Base-by-base conservation (phyloP, 2,797 vertebrate species). In the Aulostomus chinensis region DNA sequence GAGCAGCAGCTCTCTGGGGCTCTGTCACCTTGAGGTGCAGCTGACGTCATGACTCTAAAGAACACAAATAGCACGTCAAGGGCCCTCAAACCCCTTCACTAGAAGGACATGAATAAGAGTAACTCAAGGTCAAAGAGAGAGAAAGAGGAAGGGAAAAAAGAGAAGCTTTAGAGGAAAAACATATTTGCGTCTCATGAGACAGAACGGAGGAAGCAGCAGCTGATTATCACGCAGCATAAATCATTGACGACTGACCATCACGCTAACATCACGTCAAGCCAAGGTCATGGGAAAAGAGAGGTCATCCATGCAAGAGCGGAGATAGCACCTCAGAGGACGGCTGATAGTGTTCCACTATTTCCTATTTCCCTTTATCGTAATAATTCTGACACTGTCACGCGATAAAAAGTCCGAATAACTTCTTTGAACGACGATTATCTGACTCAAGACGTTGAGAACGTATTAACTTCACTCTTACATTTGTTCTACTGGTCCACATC, bases 11-110 rank as follows among this genome's bases (percentile, higher is more conserved):
- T 67, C 64, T 74, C 73, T 32, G 52, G 62, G 56, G 76, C 73
- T 61, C 48, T 69, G 77, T 80, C 84, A 85, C 84, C 84, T 84
- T 78, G 73, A 81, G 80, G 85, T 82, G 78, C 57, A 47, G 73
- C 69, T 84, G 78, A 84, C 72, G 68, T 87, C 80, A 88, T 2
- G 2, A 50, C 50, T 45, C 53, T 54, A 24, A 53, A 73, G 65
- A 60, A 21, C 73, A 63, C 21, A 35, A 58, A 36, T 2, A 4
- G 25, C 22, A 40, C 22, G 22, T 68, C 49, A 63, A 72, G 70
- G 29, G 42, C 57, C 56, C 52, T 66, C 17, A n/a, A 53, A n/a
- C 20, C 22, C 15, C 25, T 7, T 8, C 18, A 4, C 4, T 9
- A 20, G 30, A 10, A 11, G 30, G 43, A 12, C 41, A 35, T 15